Base-by-base conservation (phyloP, 1,140 invertebrate genomes). In the Halyomorpha halys region DNA sequence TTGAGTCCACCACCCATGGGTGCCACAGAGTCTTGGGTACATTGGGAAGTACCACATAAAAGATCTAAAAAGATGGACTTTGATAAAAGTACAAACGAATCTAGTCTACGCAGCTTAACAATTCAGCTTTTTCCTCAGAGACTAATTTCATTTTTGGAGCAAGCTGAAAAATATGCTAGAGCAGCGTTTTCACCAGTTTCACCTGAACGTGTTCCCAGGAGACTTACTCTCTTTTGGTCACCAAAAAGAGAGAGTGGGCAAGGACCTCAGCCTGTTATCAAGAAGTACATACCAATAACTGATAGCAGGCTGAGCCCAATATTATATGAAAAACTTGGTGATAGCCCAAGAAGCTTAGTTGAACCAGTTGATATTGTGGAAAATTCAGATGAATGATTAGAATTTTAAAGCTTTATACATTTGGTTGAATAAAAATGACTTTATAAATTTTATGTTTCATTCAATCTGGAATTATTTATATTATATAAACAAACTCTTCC, bases 71-170 rank as follows among this genome's bases (percentile, higher is more conserved):
- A 65, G n/a, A 39, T 68, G 39, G 60, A 65, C 27, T 44, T 63
- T 4, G 66, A 63, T 16, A 45, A 61, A 14, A 53, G 59, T 8
- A 18, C 30, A n/a, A 65, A 65, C 44, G 53, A 61, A 30, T 44
- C 65, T 19, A 59, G 27, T 16, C n/a, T 56, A 60, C 51, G 59
- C 15, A 54, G 68, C 5, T 66, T 73, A n/a, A 88, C 85, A 0
- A 85, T 90, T 9, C 89, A 91, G 70, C 82, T 89, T 68, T 74
- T 91, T 23, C 88, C 88, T 0, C 83, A 87, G 63, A 79, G 85
- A 30, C 71, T 91, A 16, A 86, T 86, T 0, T 83, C 84, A 6
- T 83, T 91, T 71, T 79, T 91, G 27, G 86, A 88, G 19, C 83
- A 88, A 69, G 88, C 87, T 0, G 88, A 91, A 72, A 79, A 83